phyloP scores from a whole-genome alignment of 2,888 invertebrate species.

The Pristionchus entomophagus region DNA sequence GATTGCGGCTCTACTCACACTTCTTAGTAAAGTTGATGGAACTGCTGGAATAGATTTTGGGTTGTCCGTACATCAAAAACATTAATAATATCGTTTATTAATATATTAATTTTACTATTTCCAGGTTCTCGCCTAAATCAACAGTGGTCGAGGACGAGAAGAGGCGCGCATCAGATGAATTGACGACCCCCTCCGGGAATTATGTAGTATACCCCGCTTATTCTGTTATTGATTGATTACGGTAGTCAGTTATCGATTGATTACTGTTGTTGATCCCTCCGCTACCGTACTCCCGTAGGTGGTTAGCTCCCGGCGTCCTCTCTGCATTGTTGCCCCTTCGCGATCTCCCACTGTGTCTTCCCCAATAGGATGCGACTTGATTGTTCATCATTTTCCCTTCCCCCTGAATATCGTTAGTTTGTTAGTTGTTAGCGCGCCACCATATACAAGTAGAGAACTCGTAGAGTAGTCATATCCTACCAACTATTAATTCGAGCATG shows the following conservation, averaged over 20 bases:
- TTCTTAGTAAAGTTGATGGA: too few relatives aligned
- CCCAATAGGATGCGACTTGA: background rate
- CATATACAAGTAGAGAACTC: background rate
- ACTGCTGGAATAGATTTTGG: too few relatives aligned
- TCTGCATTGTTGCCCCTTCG: background rate
- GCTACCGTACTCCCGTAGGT: background rate
- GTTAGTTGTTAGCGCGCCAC: constrained; percentile 25
- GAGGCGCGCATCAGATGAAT: background rate
- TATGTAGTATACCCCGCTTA: background rate
- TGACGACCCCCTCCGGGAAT: background rate
- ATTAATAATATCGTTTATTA: too few relatives aligned
- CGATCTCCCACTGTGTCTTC: background rate
- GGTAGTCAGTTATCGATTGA: background rate
- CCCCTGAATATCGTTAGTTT: background rate
- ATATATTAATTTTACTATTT: too few relatives aligned
- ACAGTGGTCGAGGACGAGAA: background rate
- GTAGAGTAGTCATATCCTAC: constrained; percentile 26
- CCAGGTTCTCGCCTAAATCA: constrained; percentile 9
- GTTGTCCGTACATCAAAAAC: too few relatives aligned
- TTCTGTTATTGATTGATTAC: background rate
- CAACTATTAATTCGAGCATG: background rate
- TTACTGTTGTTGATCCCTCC: background rate
- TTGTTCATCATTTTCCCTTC: background rate
- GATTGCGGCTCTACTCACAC: too few relatives aligned
- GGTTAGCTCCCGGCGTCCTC: constrained; percentile 8